These are phyloP conservation scores for Meloidogyne floridensis DNA, from an alignment of 1,140 invertebrate species.

Conservation along the genomic window DNA sequence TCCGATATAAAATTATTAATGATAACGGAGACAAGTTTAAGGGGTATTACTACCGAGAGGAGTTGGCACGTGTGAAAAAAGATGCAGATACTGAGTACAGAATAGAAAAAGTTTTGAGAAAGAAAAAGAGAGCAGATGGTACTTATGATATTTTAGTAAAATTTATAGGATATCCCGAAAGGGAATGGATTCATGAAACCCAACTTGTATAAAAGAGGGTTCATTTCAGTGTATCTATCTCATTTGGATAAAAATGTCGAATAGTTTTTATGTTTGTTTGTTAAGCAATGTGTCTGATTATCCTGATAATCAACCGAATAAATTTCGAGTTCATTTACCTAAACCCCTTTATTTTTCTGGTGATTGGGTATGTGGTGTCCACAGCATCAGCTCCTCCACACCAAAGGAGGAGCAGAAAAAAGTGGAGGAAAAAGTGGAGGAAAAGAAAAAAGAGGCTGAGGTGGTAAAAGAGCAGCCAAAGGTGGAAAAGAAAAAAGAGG, in stretches of 20 bases:
- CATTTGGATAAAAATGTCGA: constrained; percentile 10
- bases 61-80: constrained; percentile 5
- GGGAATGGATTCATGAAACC: constrained; percentile 11
- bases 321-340: constrained; percentile 22
- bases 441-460: too few species aligned
- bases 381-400: constrained; percentile 6
- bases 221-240: not conserved
- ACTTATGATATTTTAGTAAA: not conserved
- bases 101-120: constrained; percentile 2
- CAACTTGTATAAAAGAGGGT: constrained; percentile 23
- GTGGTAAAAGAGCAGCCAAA: too few species aligned
- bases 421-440: too few species aligned
- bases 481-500: too few species aligned
- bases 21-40: constrained; percentile 7
- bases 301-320: constrained; percentile 17
- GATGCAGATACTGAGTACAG: not conserved
- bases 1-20: constrained; percentile 13
- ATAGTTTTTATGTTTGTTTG: constrained; percentile 27
- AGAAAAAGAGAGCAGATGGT: constrained; percentile 6
- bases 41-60: constrained; percentile 10
- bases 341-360: constrained; percentile 20
- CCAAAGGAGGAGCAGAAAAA: too few species aligned
- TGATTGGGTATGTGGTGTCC: constrained; percentile 29
- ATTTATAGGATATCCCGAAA: not conserved
- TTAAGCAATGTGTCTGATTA: constrained; percentile 13